Conservation (phyloP, 2,888 invertebrate species). For the Brachylomia viminalis region DNA sequence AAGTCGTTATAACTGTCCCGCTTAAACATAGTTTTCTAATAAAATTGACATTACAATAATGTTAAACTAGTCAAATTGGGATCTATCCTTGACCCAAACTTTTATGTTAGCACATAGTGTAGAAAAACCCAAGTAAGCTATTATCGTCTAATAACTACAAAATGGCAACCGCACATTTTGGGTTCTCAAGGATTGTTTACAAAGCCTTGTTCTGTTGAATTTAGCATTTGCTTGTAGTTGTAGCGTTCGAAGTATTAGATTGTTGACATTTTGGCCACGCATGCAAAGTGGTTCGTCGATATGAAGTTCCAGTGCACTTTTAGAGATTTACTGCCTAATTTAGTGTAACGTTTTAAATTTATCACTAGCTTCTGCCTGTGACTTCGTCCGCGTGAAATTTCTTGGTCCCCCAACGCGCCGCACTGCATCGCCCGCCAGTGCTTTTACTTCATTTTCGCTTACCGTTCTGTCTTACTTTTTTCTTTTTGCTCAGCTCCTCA, state of each 20-base stretch:
- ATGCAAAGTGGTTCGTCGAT: background rate
- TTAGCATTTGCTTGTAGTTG: background rate
- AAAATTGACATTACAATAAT: background rate
- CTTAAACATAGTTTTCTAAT: background rate
- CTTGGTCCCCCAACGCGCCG: too few relatives aligned
- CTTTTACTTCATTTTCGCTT: too few relatives aligned
- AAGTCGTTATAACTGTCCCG: background rate
- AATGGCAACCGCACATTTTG: constrained; percentile 39
- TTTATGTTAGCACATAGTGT: constrained; percentile 4
- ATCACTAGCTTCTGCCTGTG: too few relatives aligned
- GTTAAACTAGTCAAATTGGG: constrained; percentile 2
- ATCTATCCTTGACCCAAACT: constrained; percentile 34
- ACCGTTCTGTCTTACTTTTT: too few relatives aligned
- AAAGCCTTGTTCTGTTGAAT: constrained; percentile 18
- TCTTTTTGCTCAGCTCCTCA: too few relatives aligned
- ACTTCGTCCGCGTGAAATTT: too few relatives aligned
- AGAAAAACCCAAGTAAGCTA: constrained; percentile 24
- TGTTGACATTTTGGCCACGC: background rate
- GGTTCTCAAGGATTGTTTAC: constrained; percentile 31
- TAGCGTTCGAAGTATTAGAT: background rate
- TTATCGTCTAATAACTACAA: constrained; percentile 14
- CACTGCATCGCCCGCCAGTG: too few relatives aligned
- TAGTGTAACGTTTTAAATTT: background rate
- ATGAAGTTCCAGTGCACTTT: background rate
- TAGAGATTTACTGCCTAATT: background rate